Evolutionary conservation across 2,797 vertebrate species (phyloP).

Genomic region (Chaetodon trifasciatus): DNA sequence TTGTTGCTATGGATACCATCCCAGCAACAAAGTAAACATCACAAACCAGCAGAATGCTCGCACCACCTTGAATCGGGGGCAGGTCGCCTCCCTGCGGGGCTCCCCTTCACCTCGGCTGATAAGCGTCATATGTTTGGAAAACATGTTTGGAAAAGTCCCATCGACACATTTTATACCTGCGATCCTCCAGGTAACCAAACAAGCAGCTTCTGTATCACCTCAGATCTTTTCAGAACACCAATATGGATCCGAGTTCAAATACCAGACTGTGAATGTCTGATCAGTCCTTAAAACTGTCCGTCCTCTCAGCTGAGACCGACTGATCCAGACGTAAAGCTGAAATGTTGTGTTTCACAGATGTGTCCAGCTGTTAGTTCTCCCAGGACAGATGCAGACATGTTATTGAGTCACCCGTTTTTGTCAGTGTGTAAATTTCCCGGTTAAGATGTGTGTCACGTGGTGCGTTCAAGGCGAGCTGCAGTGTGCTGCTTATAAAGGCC

Average conservation of each 20-base stretch:
- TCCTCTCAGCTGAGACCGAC: neutral
- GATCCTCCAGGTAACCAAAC: too few species aligned
- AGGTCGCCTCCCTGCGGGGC: neutral
- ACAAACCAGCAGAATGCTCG: slow-evolving; percentile 21
- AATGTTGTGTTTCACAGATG: neutral
- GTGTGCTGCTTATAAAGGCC: slow-evolving; percentile 23
- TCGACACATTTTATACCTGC: neutral
- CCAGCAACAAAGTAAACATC: neutral
- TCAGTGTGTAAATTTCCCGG: slow-evolving; percentile 3
- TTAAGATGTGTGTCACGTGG: slow-evolving; percentile 21
- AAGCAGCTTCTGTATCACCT: too few species aligned
- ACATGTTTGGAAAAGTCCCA: neutral
- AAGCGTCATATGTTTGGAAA: too few species aligned
- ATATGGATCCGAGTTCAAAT: neutral
- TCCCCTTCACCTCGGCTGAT: too few species aligned
- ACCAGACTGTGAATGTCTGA: neutral
- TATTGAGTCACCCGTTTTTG: neutral
- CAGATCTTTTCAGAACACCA: too few species aligned
- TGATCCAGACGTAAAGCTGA: neutral
- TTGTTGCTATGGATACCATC: slow-evolving; percentile 12
- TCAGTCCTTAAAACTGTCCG: neutral
- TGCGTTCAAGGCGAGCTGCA: slow-evolving; percentile 17
- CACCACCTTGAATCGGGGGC: neutral
- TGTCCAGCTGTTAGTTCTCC: neutral
- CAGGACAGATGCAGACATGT: neutral